A percentile compares a stretch with the other conserved stretches of the same genome.
phyloP scores from a whole-genome alignment of 2,888 invertebrate species.

The Melanchra persicariae region DNA sequence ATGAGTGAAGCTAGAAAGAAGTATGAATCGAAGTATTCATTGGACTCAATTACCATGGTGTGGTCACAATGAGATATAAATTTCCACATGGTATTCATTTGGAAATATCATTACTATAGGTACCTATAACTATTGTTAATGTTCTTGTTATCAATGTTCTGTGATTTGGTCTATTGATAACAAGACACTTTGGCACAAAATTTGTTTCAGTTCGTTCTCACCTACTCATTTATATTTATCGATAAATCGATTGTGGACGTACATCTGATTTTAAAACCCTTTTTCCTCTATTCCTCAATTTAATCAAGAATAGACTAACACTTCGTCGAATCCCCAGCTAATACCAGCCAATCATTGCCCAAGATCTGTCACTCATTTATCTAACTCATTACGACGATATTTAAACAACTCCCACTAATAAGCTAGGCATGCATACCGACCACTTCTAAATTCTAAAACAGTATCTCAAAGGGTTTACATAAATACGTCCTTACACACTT shows the following conservation, averaged over 20 bases:
- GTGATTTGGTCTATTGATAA: background rate
- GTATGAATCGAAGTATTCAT: background rate
- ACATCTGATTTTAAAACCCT: conserved; percentile 3
- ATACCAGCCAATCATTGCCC: conserved; percentile 50
- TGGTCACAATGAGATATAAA: background rate
- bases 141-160: background rate
- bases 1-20: too few species aligned
- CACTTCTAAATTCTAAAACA: conserved; percentile 78
- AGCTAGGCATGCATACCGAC: conserved; percentile 64
- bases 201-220: background rate
- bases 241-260: background rate
- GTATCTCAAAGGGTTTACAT: conserved; percentile 83
- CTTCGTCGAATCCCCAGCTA: conserved; percentile 36
- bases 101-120: background rate
- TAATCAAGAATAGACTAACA: conserved; percentile 15
- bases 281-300: conserved; percentile 23
- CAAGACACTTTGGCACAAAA: background rate
- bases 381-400: conserved; percentile 58
- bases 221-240: conserved; percentile 2
- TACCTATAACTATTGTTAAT: too few species aligned
- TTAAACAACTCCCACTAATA: conserved; percentile 65
- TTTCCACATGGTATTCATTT: background rate
- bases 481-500: conserved; percentile 83
- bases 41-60: background rate
- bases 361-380: conserved; percentile 62